phyloP scores from a whole-genome alignment of 2,888 invertebrate species.

The Iphiclides podalirius region DNA sequence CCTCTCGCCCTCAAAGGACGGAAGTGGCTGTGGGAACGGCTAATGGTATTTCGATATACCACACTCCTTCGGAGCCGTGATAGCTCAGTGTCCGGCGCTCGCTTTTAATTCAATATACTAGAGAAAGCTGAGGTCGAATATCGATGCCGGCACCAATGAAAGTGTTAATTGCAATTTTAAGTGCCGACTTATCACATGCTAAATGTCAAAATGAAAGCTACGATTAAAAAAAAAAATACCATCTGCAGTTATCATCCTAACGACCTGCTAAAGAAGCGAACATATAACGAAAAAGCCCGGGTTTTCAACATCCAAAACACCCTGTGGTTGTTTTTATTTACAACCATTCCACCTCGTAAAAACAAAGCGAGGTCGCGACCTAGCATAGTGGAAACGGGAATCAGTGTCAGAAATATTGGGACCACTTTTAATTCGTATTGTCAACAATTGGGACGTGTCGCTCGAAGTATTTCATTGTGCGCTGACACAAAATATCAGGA shows the following conservation, averaged over 20 bases:
- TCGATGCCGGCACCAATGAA: too few relatives aligned
- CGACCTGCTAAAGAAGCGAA: not conserved
- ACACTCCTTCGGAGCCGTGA: not conserved
- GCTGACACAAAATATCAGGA: too few relatives aligned
- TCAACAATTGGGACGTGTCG: not conserved
- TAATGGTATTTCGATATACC: constrained; percentile 24
- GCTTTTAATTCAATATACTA: too few relatives aligned
- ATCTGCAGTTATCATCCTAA: not conserved
- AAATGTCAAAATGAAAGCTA: too few relatives aligned
- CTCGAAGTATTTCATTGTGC: too few relatives aligned
- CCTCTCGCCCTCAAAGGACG: constrained; percentile 20
- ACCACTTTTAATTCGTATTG: not conserved
- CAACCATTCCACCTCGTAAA: too few relatives aligned
- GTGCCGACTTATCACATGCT: too few relatives aligned
- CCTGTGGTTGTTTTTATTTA: too few relatives aligned
- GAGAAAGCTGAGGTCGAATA: too few relatives aligned
- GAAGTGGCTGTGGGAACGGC: constrained; percentile 24
- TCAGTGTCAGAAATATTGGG: not conserved
- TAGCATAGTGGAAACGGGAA: not conserved
- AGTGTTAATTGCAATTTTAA: too few relatives aligned
- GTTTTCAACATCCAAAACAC: not conserved
- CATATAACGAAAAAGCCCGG: not conserved
- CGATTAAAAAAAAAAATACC: too few relatives aligned
- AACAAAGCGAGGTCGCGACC: constrained; percentile 14
- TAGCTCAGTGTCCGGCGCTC: too few relatives aligned